phyloP scores from a whole-genome alignment of 2,113 vertebrate genomes.

The Motacilla alba region DNA sequence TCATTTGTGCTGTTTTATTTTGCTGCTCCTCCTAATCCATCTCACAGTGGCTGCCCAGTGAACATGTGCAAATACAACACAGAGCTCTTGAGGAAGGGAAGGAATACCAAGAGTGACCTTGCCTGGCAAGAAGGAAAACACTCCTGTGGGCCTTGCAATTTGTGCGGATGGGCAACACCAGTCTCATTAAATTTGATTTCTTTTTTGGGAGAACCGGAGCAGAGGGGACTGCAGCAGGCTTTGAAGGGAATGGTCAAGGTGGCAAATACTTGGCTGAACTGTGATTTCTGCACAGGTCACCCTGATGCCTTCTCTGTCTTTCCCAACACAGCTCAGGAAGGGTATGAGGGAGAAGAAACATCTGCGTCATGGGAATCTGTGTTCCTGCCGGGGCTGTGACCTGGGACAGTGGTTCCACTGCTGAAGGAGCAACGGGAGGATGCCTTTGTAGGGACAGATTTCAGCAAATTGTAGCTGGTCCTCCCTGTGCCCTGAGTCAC shows the following conservation, averaged over 20 bases:
- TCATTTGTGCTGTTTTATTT: neutral
- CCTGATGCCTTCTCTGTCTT: neutral
- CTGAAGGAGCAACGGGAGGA: fast-evolving
- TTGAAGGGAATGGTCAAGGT: neutral
- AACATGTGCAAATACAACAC: neutral
- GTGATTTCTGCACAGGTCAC: neutral
- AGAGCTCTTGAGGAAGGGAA: neutral
- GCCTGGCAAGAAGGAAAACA: neutral
- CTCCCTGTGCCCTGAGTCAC: neutral
- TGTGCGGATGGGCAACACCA: neutral
- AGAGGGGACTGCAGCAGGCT: neutral
- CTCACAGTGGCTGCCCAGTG: neutral
- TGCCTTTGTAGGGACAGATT: neutral
- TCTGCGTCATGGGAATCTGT: neutral
- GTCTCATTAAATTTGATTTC: neutral
- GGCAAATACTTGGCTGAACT: neutral
- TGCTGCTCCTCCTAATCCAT: neutral
- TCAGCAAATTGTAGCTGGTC: neutral
- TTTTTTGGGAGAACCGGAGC: neutral
- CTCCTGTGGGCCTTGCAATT: neutral
- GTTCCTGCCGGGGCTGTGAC: neutral
- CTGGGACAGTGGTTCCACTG: neutral
- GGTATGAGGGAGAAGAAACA: neutral
- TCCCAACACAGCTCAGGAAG: neutral
- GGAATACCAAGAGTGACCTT: neutral